These are phyloP conservation scores for Lasioglossum pauxillum DNA, from an alignment of 2,888 invertebrate species.

Conservation along the genomic window DNA sequence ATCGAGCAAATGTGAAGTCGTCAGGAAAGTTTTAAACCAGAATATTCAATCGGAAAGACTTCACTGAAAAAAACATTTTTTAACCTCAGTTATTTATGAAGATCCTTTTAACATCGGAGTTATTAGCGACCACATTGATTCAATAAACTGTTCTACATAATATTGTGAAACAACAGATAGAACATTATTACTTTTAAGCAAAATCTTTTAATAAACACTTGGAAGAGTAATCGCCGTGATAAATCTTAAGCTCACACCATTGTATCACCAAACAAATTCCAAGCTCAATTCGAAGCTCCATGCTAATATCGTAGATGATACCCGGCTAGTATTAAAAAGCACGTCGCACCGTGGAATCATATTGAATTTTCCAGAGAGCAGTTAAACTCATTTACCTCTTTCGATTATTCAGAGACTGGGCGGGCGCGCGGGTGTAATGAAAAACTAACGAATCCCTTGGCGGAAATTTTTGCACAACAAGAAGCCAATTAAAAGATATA, in stretches of 20 bases:
- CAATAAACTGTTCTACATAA: not conserved
- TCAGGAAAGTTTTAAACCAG: not conserved
- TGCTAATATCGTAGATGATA: not conserved
- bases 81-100: not conserved
- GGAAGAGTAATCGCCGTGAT: too few species aligned
- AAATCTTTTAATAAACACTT: not conserved
- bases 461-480: not conserved
- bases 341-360: not conserved
- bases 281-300: not conserved
- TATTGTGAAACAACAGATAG: not conserved
- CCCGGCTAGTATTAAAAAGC: not conserved
- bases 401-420: not conserved
- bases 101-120: not conserved
- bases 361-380: not conserved
- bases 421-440: not conserved
- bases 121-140: too few species aligned
- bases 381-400: not conserved
- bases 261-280: too few species aligned
- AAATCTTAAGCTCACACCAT: too few species aligned
- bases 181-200: too few species aligned
- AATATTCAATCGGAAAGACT: not conserved
- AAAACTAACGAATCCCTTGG: not conserved
- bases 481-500: not conserved
- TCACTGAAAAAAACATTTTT: not conserved
- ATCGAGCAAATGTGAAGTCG: not conserved